Base-by-base conservation (phyloP, 2,888 invertebrate species). In the Melipona bicolor region DNA sequence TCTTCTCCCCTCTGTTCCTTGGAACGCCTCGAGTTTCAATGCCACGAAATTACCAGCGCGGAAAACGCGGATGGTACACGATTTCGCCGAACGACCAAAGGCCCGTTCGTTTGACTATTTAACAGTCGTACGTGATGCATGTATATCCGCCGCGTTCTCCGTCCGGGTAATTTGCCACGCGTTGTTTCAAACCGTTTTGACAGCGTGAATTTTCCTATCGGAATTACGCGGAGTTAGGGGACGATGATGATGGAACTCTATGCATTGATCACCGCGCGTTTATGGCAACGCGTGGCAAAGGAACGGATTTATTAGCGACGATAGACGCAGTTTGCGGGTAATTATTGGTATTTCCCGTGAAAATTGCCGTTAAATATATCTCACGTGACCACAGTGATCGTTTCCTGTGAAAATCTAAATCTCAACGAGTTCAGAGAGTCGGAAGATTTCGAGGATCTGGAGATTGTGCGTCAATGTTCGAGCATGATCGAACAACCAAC, bases 1-100 rank as follows among this genome's bases (percentile, higher is more conserved):
- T 80, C 54, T 70, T 71, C 52, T 15, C 54, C 70, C 50, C 4
- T 83, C 82, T 75, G 65, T 82, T 56, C 61, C 32, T 65, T 24
- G 75, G 64, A 64, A 27, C 19, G 61, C 27, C 77, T 62, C 24
- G 13, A 17, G 17, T 54, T 82, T 72, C 50, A 64, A 50, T 49
- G 32, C 4, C 1, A 19, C n/a, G 13, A 17, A 27, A 69, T 81
- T 32, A 56, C 36, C 59, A 19, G 64, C 27, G 70, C 50, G 81
- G 81, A 59, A 81, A 73, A 50, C 62, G 32, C 56, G 56, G 27
- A 36, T 27, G 64, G 62, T 43, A 69, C 73, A 64, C 24, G 43
- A 61, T 56, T 56, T n/a, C 69, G 43, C 5, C 5, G 21, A 67
- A 21, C 71, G 65, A 36, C 27, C 32, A 13, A n/a, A 15, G 17